Conservation (phyloP, 2,888 invertebrate species). For the Chouioia cunea region DNA sequence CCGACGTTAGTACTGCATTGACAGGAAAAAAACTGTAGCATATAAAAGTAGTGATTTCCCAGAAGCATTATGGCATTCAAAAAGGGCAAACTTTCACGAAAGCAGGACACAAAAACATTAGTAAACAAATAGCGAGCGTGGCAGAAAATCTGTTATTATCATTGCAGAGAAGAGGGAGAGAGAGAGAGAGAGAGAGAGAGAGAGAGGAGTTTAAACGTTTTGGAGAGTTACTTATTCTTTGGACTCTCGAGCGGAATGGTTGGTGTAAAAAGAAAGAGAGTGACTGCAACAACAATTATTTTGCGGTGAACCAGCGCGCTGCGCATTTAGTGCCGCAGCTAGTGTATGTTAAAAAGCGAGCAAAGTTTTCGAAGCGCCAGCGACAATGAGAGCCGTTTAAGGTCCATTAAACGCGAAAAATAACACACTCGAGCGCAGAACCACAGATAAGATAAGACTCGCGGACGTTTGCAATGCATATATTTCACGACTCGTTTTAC, state of each 20-base stretch:
- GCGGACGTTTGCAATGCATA: conserved; percentile 17
- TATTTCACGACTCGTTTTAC: background rate
- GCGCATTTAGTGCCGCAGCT: background rate
- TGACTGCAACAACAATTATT: conserved; percentile 25
- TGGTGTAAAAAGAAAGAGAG: background rate
- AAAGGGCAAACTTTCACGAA: background rate
- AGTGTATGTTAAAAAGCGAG: conserved; percentile 17
- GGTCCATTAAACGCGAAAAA: conserved; percentile 34
- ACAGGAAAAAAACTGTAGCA: no score
- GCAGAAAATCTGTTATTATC: conserved; percentile 17
- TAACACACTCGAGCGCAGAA: background rate
- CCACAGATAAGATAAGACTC: conserved; percentile 35
- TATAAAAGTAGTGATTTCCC: no score
- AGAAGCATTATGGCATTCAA: conserved; percentile 1
- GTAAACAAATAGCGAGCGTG: background rate
- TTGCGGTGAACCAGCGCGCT: background rate
- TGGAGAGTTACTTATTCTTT: conserved; percentile 37
- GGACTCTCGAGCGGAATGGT: background rate
- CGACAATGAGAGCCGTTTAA: conserved; percentile 40
- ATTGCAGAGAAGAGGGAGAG: no score
- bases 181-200: no score
- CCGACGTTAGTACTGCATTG: no score
- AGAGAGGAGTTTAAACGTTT: background rate
- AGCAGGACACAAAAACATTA: conserved; percentile 3
- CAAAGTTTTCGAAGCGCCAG: conserved; percentile 44